These are phyloP conservation scores for Leucozona laternaria DNA, from an alignment of 2,888 invertebrate species.

Conservation along the genomic window DNA sequence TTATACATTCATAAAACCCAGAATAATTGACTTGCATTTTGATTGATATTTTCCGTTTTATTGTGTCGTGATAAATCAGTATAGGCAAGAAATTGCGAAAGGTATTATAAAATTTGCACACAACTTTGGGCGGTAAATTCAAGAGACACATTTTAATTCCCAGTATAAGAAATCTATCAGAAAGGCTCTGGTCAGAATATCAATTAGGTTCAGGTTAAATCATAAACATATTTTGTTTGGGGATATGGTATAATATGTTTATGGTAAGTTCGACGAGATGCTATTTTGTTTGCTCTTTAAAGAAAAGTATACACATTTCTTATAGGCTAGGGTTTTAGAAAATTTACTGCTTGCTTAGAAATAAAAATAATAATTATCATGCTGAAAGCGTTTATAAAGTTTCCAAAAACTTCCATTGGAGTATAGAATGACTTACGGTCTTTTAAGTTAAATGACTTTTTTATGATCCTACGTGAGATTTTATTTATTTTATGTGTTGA, in stretches of 20 bases:
- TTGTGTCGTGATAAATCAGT: slow-evolving; percentile 11
- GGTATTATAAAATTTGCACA: slow-evolving; percentile 25
- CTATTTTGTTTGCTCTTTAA: slow-evolving; percentile 9
- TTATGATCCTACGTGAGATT: slow-evolving; percentile 31
- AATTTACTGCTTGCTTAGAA: neutral
- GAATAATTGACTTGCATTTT: slow-evolving; percentile 8
- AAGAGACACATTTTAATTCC: slow-evolving; percentile 2
- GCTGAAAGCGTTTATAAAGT: slow-evolving; percentile 9
- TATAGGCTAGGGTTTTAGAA: neutral
- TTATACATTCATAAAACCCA: neutral
- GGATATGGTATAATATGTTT: slow-evolving; percentile 2
- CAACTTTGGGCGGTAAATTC: slow-evolving; percentile 25
- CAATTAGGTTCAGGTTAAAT: neutral
- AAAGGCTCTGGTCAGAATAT: slow-evolving; percentile 2
- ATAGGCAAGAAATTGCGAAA: neutral
- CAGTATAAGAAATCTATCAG: neutral
- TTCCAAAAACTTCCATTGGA: slow-evolving; percentile 29
- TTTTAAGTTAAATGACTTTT: slow-evolving; percentile 31
- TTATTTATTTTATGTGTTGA: neutral
- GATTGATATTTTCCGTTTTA: slow-evolving; percentile 34
- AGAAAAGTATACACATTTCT: neutral
- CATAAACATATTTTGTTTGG: neutral
- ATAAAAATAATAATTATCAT: slow-evolving; percentile 17
- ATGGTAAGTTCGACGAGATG: neutral
- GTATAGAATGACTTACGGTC: slow-evolving; percentile 1